Conservation (phyloP, 2,888 invertebrate species). For the Diloba caeruleocephala region DNA sequence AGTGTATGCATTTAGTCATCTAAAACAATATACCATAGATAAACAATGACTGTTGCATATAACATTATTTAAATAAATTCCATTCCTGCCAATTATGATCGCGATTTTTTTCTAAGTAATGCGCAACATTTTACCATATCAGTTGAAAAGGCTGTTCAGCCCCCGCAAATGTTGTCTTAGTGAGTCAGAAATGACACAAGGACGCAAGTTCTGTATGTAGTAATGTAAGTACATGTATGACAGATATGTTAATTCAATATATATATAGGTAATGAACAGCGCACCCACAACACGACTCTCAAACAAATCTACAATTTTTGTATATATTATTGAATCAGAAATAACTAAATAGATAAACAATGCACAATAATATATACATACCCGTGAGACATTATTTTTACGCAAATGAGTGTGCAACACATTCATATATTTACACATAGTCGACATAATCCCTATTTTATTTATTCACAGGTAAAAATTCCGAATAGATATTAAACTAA, state of each 20-base stretch:
- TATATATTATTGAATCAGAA: constrained; percentile 56
- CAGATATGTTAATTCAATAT: constrained; percentile 77
- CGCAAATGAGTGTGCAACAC: too few species aligned
- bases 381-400: too few species aligned
- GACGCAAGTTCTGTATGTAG: constrained; percentile 62
- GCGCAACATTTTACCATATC: constrained; percentile 67
- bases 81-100: constrained; percentile 5
- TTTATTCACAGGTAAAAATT: too few species aligned
- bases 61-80: constrained; percentile 1
- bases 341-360: constrained; percentile 19
- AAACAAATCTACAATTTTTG: constrained; percentile 32
- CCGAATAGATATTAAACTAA: too few species aligned
- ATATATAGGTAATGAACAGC: constrained; percentile 67
- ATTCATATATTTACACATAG: too few species aligned
- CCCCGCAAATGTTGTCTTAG: constrained; percentile 81
- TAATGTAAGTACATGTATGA: constrained; percentile 65
- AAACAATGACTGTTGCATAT: not conserved
- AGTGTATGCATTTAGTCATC: constrained; percentile 10
- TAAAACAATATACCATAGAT: constrained; percentile 11
- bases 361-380: too few species aligned
- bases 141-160: constrained; percentile 79
- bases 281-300: constrained; percentile 74
- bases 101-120: constrained; percentile 43
- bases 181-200: constrained; percentile 86
- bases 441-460: not conserved